phyloP scores from a whole-genome alignment of 1,140 invertebrate species.

The Marisa cornuarietis region DNA sequence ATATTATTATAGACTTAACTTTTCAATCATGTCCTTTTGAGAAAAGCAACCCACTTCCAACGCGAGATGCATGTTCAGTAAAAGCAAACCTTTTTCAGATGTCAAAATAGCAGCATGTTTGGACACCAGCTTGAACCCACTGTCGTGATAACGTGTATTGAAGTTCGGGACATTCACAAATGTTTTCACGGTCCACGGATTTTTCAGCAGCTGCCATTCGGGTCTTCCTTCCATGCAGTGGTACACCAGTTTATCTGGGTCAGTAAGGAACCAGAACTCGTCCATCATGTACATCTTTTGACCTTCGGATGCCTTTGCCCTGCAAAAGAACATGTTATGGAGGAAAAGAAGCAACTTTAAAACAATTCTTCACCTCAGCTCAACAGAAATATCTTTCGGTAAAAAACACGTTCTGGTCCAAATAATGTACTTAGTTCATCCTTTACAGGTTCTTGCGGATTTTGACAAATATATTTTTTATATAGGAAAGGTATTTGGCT shows the following conservation, averaged over 20 bases:
- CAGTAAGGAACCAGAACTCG: constrained; percentile 55
- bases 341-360: neutral
- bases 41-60: too few relatives aligned
- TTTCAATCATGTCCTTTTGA: too few relatives aligned
- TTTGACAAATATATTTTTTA: too few relatives aligned
- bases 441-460: too few relatives aligned
- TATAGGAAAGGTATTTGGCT: too few relatives aligned
- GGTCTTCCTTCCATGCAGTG: constrained; percentile 36
- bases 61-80: too few relatives aligned
- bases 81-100: neutral
- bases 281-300: constrained; percentile 26
- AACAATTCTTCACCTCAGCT: too few relatives aligned
- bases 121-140: constrained; percentile 23
- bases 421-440: too few relatives aligned
- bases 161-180: constrained; percentile 35
- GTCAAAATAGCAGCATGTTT: constrained; percentile 24
- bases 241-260: constrained; percentile 47
- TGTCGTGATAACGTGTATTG: constrained; percentile 29
- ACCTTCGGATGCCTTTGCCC: constrained; percentile 19
- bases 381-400: constrained; percentile 11
- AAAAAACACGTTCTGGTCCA: neutral
- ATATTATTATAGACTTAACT: too few relatives aligned
- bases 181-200: constrained; percentile 35
- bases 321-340: neutral
- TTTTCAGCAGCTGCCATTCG: constrained; percentile 48